Conservation (phyloP, 2,113 vertebrate species). For the Pachycephala philippinensis region DNA sequence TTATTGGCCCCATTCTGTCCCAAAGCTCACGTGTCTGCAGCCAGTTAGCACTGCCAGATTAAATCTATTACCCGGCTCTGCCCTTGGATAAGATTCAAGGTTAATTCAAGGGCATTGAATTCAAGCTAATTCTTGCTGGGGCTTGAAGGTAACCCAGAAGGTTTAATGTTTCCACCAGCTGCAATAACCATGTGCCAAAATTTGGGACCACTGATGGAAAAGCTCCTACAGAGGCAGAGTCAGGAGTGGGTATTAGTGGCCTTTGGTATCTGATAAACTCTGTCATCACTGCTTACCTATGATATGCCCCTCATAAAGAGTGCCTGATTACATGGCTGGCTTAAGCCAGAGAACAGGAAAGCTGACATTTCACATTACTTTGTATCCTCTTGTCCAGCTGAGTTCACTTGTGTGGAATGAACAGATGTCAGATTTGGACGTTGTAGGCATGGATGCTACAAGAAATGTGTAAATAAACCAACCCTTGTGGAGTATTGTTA, state of each 20-base stretch:
- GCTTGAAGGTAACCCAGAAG: background rate
- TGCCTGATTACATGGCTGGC: background rate
- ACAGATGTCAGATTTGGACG: background rate
- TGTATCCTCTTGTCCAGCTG: background rate
- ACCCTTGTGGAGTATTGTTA: background rate
- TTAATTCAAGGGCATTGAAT: slow-evolving; percentile 11
- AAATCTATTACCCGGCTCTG: background rate
- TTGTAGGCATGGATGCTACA: background rate
- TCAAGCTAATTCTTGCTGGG: background rate
- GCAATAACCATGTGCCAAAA: background rate
- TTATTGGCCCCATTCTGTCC: background rate
- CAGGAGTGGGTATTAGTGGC: background rate
- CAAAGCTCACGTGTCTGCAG: background rate
- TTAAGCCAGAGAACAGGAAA: background rate
- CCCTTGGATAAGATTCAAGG: background rate
- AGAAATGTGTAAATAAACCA: background rate
- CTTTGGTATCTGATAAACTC: slow-evolving; percentile 13
- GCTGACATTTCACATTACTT: slow-evolving; percentile 17
- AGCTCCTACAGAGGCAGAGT: background rate
- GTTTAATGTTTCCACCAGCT: background rate
- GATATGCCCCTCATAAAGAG: background rate
- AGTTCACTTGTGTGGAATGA: slow-evolving; percentile 35
- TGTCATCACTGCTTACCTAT: background rate
- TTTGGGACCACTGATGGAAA: background rate
- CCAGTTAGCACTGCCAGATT: background rate